Evolutionary conservation across 2,888 invertebrate genomes (phyloP).

Genomic region (Pollenia labialis): DNA sequence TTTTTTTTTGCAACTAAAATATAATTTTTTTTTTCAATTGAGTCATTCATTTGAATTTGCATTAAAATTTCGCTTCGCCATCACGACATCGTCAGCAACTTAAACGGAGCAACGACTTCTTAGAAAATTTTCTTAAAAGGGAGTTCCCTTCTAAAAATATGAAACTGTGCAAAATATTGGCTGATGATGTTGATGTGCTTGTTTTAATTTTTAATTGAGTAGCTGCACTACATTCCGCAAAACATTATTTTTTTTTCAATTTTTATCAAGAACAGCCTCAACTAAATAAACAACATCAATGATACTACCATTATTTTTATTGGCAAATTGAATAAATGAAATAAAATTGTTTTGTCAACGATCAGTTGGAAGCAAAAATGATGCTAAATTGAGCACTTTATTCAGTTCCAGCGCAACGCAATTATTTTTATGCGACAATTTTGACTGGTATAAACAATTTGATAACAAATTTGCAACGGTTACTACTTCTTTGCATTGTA

Average conservation of each 20-base stretch:
- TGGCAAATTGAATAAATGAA: conserved; percentile 53
- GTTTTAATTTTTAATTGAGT: conserved; percentile 63
- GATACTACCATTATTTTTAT: conserved; percentile 37
- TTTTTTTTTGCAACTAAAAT: conserved; percentile 31
- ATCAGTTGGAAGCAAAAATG: conserved; percentile 53
- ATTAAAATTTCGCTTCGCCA: conserved; percentile 41
- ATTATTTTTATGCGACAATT: background rate
- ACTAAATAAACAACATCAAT: conserved; percentile 48
- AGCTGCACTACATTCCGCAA: conserved; percentile 53
- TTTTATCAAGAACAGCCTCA: background rate
- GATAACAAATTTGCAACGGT: background rate
- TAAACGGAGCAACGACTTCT: conserved; percentile 20
- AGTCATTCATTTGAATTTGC: conserved; percentile 59
- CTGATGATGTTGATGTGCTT: conserved; percentile 16
- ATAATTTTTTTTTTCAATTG: conserved; percentile 17
- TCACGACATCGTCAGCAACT: conserved; percentile 19
- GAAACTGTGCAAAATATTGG: conserved; percentile 12
- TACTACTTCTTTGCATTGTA: background rate
- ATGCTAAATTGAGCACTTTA: conserved; percentile 38
- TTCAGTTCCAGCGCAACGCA: background rate
- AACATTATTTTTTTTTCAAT: conserved; percentile 11
- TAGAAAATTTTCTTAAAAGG: conserved; percentile 29
- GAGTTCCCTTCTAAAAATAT: conserved; percentile 29
- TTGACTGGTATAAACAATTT: background rate
- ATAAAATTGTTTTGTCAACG: conserved; percentile 64